Base-by-base conservation (phyloP, 2,797 vertebrate genomes). In the Gouania willdenowi region DNA sequence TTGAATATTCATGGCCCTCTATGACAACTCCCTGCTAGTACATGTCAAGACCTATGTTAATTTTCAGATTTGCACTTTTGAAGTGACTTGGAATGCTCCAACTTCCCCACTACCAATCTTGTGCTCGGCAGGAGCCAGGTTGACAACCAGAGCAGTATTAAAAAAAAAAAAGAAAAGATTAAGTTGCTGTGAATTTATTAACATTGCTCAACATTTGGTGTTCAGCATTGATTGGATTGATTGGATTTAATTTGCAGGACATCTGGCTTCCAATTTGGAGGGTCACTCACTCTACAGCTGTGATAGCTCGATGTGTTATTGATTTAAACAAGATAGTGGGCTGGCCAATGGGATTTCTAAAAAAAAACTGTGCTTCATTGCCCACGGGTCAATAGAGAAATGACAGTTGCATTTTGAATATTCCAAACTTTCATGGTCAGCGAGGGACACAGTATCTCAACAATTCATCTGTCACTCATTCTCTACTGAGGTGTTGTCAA, bases 1-100 rank as follows among this genome's bases (percentile, higher is more conserved):
- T 64, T 85, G 77, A 83, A 87, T 87, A 82, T 84, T 78, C 74
- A 84, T 84, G 79, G 80, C 73, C 53, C 59, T 75, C 67, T 51
- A 66, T 81, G 81, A 81, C 82, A 82, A 81, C 78, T 81, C 70
- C 74, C 70, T 10, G 66, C 78, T 78, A 77, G 72, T 85, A 58
- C 52, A 67, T 82, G 73, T 82, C 81, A 81, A 74, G 72, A 78
- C 77, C 73, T 82, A 83, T 82, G 81, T 76, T 80, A 78, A 86
- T 87, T 81, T 55, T 33, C 4, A 71, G 68, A 80, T 80, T 70
- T 74, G 67, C 80, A 81, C 71, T 68, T 76, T 67, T 58, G 57
- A 75, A 69, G 46, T 41, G 45, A 61, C 69, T 68, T 77, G 45
- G 77, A 80, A 66, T 61, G 62, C 66, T 55, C 63, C 48, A 55